Evolutionary conservation across 2,797 vertebrate genomes (phyloP).

Genomic region (Alauda arvensis): DNA sequence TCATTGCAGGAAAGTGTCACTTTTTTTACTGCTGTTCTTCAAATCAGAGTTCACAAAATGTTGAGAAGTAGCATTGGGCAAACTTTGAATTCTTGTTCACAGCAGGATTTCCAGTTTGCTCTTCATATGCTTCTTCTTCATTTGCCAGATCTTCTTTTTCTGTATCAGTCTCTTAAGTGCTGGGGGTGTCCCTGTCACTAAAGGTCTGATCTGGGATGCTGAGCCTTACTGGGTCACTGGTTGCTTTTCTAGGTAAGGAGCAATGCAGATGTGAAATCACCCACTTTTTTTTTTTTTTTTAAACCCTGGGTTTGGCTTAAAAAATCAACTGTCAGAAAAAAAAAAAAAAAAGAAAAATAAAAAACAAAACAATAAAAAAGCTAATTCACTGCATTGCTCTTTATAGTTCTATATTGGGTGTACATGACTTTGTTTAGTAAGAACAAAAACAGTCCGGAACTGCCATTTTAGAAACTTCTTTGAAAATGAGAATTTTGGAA

Average conservation of each 20-base stretch:
- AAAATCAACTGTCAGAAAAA: conserved; percentile 1
- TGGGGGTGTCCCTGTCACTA: neutral
- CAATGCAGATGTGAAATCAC: neutral
- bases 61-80: neutral
- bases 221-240: neutral
- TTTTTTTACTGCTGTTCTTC: conserved; percentile 1
- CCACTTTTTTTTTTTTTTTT: neutral
- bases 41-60: neutral
- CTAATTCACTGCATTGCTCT: neutral
- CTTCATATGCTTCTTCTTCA: neutral
- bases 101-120: conserved; percentile 11
- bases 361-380: neutral
- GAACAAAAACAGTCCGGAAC: conserved; percentile 28
- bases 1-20: neutral
- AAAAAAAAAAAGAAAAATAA: too few relatives aligned
- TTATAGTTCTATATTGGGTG: conserved; percentile 19
- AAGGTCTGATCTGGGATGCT: neutral
- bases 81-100: neutral
- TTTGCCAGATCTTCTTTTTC: neutral
- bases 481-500: conserved; percentile 40
- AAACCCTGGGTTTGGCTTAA: neutral
- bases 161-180: neutral
- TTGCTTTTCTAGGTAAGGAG: neutral
- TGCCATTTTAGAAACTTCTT: conserved; percentile 41
- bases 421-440: conserved; percentile 30